These are phyloP conservation scores for Heliconius hewitsoni DNA, from an alignment of 1,140 invertebrate species.

Conservation along the genomic window DNA sequence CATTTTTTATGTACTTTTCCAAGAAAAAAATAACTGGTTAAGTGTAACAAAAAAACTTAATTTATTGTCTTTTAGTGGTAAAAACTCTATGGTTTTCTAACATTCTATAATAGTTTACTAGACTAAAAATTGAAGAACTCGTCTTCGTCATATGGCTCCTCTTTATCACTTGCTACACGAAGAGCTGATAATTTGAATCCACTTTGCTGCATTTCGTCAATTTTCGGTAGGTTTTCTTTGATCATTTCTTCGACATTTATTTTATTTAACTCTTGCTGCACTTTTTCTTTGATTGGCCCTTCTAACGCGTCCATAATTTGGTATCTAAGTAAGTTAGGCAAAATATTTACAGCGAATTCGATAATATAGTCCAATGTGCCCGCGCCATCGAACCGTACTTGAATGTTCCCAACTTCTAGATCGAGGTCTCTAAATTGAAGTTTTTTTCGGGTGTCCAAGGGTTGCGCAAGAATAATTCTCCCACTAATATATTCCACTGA, in stretches of 20 bases:
- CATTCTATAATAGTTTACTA: neutral
- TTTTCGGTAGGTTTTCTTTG: conserved; percentile 84
- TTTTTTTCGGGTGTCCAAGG: conserved; percentile 87
- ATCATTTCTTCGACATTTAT: conserved; percentile 88
- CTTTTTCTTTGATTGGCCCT: conserved; percentile 85
- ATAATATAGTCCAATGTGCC: conserved; percentile 90
- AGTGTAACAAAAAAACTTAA: no score
- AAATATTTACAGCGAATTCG: conserved; percentile 88
- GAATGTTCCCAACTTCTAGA: conserved; percentile 91
- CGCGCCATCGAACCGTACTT: conserved; percentile 87
- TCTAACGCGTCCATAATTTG: conserved; percentile 92
- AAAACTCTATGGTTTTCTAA: neutral
- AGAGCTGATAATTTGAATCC: conserved; percentile 75
- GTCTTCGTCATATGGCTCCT: conserved; percentile 67
- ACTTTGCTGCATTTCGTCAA: conserved; percentile 82
- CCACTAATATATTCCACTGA: conserved; percentile 88
- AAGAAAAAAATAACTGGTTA: no score
- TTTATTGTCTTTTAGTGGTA: neutral
- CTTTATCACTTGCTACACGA: conserved; percentile 39
- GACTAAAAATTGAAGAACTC: conserved; percentile 75
- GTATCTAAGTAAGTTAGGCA: conserved; percentile 91
- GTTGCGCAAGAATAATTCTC: conserved; percentile 85
- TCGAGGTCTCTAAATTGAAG: conserved; percentile 87
- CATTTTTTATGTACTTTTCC: no score
- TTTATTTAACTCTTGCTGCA: conserved; percentile 86